Conservation (phyloP, 35 echinoderm and acorn worm genomes). For the Chiridota heheva region DNA sequence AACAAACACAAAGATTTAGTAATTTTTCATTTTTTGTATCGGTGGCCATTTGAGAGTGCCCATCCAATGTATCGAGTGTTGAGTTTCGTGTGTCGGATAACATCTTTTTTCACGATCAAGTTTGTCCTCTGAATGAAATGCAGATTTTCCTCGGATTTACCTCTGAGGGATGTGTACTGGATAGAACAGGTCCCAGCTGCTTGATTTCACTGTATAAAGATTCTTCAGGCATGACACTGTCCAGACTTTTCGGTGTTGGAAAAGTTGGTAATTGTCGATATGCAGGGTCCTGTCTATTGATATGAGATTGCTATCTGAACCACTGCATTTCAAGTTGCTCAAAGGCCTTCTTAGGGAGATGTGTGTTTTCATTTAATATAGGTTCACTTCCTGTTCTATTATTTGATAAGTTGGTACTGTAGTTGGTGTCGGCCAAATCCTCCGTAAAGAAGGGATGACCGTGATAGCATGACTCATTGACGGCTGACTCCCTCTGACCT, state of each 20-base stretch:
- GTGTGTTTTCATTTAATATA: slow-evolving; percentile 69
- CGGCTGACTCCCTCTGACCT: slow-evolving; percentile 83
- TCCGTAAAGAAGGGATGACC: neutral
- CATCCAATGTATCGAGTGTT: slow-evolving; percentile 44
- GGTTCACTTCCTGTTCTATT: slow-evolving; percentile 84
- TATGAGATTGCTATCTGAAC: slow-evolving; percentile 56
- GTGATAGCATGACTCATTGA: slow-evolving; percentile 28
- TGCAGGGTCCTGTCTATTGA: slow-evolving; percentile 11
- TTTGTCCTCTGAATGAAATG: no score
- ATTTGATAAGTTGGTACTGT: slow-evolving; percentile 22
- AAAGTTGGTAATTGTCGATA: slow-evolving; percentile 38
- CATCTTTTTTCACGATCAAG: slow-evolving; percentile 49
- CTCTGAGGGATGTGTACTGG: slow-evolving; percentile 24
- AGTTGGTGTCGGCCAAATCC: no score
- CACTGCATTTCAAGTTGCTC: slow-evolving; percentile 46
- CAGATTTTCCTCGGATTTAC: neutral
- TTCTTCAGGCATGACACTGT: no score
- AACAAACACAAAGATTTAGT: neutral
- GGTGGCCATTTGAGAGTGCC: neutral
- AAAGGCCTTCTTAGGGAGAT: slow-evolving; percentile 30
- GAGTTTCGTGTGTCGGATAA: slow-evolving; percentile 76
- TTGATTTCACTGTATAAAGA: slow-evolving; percentile 48
- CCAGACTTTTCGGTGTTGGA: slow-evolving; percentile 7
- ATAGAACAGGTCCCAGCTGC: slow-evolving; percentile 22
- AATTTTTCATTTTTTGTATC: slow-evolving; percentile 17